These are phyloP conservation scores for Cinara cedri DNA, from an alignment of 2,888 invertebrate species.

Conservation along the genomic window DNA sequence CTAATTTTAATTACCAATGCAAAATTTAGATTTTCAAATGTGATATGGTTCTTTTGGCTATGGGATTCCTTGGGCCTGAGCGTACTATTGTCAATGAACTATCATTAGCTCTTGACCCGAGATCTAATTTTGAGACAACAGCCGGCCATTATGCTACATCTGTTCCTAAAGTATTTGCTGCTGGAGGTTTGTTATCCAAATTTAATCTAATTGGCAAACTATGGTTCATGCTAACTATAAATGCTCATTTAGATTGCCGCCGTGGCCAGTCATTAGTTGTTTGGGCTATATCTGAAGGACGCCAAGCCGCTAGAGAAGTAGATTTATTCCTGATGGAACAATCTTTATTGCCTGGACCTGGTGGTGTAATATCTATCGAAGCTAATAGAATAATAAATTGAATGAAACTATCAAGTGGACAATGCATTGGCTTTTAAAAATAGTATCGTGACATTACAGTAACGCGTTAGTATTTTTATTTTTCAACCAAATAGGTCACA, in stretches of 20 bases:
- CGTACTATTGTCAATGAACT: constrained; percentile 82
- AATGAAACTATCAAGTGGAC: neutral
- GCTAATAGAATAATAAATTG: neutral
- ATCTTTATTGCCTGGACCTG: constrained; percentile 89
- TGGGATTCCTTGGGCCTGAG: constrained; percentile 98
- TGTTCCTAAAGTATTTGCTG: constrained; percentile 86
- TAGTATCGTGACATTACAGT: constrained; percentile 24
- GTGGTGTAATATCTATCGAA: constrained; percentile 74
- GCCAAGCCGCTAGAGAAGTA: constrained; percentile 95
- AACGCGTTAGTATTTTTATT: constrained; percentile 28
- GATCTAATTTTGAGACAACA: constrained; percentile 89
- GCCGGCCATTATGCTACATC: constrained; percentile 79
- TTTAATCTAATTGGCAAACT: neutral
- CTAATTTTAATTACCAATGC: neutral
- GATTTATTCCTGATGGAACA: constrained; percentile 81
- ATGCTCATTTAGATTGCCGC: constrained; percentile 79
- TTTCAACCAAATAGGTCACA: constrained; percentile 11
- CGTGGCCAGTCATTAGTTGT: constrained; percentile 98
- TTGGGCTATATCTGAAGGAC: constrained; percentile 97
- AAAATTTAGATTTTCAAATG: constrained; percentile 72
- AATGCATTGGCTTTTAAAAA: constrained; percentile 16
- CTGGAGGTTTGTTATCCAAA: constrained; percentile 77
- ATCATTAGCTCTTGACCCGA: constrained; percentile 80
- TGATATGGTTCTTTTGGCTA: constrained; percentile 92
- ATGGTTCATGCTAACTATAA: neutral